phyloP scores from a whole-genome alignment of 2,113 vertebrate genomes.

The Xiphorhynchus elegans region DNA sequence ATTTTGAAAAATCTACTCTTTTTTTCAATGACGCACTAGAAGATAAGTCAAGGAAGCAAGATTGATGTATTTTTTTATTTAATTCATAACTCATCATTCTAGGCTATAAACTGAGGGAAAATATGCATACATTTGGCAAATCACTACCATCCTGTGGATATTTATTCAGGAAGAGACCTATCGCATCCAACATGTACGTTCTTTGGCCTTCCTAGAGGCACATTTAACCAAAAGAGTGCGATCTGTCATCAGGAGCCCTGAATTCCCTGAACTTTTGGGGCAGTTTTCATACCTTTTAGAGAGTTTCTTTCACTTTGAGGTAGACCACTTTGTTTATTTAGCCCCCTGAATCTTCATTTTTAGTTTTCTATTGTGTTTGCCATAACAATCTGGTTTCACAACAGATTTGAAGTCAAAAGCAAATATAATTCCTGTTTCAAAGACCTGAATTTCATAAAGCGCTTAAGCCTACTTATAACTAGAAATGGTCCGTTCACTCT shows the following conservation, averaged over 20 bases:
- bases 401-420: not conserved
- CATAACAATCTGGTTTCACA: not conserved
- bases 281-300: not conserved
- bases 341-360: not conserved
- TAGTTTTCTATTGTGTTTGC: not conserved
- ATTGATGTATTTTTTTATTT: not conserved
- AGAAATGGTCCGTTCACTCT: not conserved
- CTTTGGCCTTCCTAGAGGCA: not conserved
- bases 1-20: not conserved
- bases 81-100: not conserved
- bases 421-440: not conserved
- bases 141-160: not conserved
- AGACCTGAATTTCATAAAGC: not conserved
- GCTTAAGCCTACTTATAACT: not conserved
- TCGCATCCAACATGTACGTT: not conserved
- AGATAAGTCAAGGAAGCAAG: not conserved
- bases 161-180: not conserved
- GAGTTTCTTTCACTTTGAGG: not conserved
- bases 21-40: not conserved
- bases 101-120: not conserved
- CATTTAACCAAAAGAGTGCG: not conserved
- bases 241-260: not conserved
- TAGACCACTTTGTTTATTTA: not conserved
- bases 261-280: not conserved
- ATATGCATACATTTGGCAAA: not conserved